Evolutionary conservation across 2,113 vertebrate genomes (phyloP).

Genomic region (Siphamia tubifer): DNA sequence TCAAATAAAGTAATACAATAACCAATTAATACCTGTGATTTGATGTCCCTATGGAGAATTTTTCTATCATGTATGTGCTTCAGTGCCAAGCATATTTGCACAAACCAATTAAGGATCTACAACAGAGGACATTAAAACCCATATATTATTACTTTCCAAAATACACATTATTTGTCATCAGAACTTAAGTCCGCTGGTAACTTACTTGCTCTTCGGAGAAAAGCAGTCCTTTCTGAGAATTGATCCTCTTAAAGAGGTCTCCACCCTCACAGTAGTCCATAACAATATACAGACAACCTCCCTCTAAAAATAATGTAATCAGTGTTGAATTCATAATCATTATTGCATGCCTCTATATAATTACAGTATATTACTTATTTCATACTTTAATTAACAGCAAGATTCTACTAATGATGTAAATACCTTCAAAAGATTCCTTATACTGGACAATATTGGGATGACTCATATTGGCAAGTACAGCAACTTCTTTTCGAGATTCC

Average conservation of each 20-base stretch:
- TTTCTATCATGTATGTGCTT: constrained; percentile 97
- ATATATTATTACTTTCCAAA: not conserved
- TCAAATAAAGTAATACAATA: not conserved
- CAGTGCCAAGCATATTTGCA: constrained; percentile 95
- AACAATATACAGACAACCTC: constrained; percentile 94
- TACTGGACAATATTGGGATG: constrained; percentile 98
- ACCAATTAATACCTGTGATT: constrained; percentile 94
- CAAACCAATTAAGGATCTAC: constrained; percentile 97
- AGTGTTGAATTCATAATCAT: too few species aligned
- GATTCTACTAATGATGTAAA: not conserved
- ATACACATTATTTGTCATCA: not conserved
- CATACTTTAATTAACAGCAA: not conserved
- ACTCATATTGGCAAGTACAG: constrained; percentile 97
- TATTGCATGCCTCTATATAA: not conserved
- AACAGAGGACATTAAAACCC: not conserved
- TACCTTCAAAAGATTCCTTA: constrained; percentile 98
- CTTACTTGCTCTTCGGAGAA: constrained; percentile 94
- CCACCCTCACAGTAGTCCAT: constrained; percentile 99
- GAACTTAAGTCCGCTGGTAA: not conserved
- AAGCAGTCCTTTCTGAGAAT: constrained; percentile 90
- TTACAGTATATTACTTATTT: not conserved
- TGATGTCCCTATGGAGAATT: constrained; percentile 98
- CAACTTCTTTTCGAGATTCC: constrained; percentile 96
- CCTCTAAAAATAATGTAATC: constrained; percentile 76
- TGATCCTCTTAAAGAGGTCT: constrained; percentile 96